phyloP scores from a whole-genome alignment of 37 sponge, comb jelly and placozoan species.

The Geodia barretti region DNA sequence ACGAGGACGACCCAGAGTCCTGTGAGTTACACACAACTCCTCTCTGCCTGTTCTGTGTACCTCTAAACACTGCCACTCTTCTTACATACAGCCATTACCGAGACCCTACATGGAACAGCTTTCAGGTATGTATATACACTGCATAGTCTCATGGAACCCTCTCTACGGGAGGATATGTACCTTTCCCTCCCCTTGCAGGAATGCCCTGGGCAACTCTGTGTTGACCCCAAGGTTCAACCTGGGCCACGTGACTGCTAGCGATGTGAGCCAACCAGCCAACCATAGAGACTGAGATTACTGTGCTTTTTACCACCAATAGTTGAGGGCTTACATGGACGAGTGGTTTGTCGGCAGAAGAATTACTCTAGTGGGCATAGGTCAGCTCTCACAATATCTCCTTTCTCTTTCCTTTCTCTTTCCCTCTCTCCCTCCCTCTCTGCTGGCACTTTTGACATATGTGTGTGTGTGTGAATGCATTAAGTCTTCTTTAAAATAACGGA shows the following conservation, averaged over 20 bases:
- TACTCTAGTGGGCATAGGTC: constrained; percentile 76
- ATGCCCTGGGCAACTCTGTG: constrained; percentile 63
- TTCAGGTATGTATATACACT: constrained; percentile 24
- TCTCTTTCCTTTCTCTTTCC: no score
- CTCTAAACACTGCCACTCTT: no score
- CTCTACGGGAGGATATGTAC: background rate
- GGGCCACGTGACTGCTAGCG: constrained; percentile 16
- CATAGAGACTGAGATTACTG: background rate
- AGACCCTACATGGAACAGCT: constrained; percentile 45
- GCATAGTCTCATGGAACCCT: background rate
- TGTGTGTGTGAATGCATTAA: no score
- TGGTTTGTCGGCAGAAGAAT: constrained; percentile 41
- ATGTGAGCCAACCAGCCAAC: constrained; percentile 29
- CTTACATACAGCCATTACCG: constrained; percentile 47
- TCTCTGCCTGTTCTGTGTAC: background rate
- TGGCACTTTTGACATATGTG: no score
- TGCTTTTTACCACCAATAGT: constrained; percentile 6
- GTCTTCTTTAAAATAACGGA: no score
- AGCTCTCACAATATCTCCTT: background rate
- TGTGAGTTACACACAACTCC: background rate
- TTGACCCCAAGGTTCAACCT: constrained; percentile 59
- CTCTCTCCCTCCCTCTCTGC: no score
- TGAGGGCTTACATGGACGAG: constrained; percentile 53
- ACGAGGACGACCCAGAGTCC: background rate
- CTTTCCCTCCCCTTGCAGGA: constrained; percentile 23